Percentiles rank a stretch among this genome's conserved stretches.
Evolutionary conservation across 2,888 invertebrate genomes (phyloP).

Genomic region (Tachina lurida): DNA sequence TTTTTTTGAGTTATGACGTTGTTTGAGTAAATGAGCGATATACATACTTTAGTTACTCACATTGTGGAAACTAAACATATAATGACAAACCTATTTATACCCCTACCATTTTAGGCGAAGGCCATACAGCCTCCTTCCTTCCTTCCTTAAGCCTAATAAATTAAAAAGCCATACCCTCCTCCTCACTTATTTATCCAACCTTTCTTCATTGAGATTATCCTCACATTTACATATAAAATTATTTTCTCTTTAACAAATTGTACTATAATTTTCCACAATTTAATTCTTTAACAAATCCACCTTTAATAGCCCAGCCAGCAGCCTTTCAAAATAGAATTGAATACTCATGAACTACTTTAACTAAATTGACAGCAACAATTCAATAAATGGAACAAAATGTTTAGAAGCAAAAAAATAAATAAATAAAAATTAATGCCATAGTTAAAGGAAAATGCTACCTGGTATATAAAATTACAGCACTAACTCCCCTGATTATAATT

Average conservation of each 20-base stretch:
- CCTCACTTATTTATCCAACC: too few species aligned
- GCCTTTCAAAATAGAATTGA: conserved; percentile 15
- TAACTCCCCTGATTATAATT: conserved; percentile 81
- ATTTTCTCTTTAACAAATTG: conserved; percentile 48
- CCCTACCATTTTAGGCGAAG: too few species aligned
- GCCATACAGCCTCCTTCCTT: too few species aligned
- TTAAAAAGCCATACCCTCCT: too few species aligned
- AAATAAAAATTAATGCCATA: conserved; percentile 7
- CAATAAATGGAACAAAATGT: conserved; percentile 47
- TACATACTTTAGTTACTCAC: too few species aligned
- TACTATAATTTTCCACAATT: conserved; percentile 53
- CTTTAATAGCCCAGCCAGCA: conserved; percentile 15
- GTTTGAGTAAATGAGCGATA: too few species aligned
- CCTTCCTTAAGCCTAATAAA: too few species aligned
- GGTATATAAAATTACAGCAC: conserved; percentile 80
- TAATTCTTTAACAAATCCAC: conserved; percentile 51
- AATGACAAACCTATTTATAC: too few species aligned
- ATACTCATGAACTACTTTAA: conserved; percentile 29
- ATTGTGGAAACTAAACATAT: too few species aligned
- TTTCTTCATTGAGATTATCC: conserved; percentile 40
- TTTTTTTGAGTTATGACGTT: too few species aligned
- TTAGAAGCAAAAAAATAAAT: background rate
- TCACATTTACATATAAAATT: conserved; percentile 57
- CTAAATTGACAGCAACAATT: conserved; percentile 58
- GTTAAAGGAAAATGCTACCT: conserved; percentile 75